A percentile compares a stretch with the other conserved stretches of the same genome.
phyloP scores from a whole-genome alignment of 2,797 vertebrate species.

The Gymnocypris eckloni region DNA sequence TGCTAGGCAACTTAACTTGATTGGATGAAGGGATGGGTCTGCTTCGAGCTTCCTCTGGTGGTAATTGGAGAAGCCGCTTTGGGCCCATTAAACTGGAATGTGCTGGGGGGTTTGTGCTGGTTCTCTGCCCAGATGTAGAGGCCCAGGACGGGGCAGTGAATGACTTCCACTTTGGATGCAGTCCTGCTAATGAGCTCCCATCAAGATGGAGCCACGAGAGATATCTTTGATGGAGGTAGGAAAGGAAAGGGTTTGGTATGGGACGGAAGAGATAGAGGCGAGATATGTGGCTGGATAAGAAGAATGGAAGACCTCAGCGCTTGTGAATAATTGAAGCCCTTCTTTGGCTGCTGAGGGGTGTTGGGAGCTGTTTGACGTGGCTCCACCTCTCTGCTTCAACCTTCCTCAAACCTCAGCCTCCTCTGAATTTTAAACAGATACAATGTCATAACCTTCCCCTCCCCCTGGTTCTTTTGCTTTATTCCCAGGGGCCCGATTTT shows the following conservation, averaged over 20 bases:
- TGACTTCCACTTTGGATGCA: constrained; percentile 68
- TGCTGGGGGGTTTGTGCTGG: constrained; percentile 52
- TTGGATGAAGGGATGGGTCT: constrained; percentile 44
- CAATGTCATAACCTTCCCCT: constrained; percentile 57
- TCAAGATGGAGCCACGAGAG: constrained; percentile 56
- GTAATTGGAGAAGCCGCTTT: constrained; percentile 54
- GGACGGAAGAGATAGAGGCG: constrained; percentile 22
- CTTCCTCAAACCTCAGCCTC: constrained; percentile 60
- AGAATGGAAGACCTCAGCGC: constrained; percentile 59
- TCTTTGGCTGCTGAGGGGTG: constrained; percentile 59
- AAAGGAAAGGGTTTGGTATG: constrained; percentile 44
- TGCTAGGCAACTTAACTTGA: constrained; percentile 10
- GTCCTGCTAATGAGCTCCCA: constrained; percentile 75
- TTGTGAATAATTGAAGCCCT: constrained; percentile 74
- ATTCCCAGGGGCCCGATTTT: constrained; percentile 64
- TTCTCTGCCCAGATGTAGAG: constrained; percentile 68
- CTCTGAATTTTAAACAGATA: constrained; percentile 68
- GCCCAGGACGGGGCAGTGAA: constrained; percentile 68
- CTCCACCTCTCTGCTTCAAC: constrained; percentile 56
- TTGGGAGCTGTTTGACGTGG: constrained; percentile 45
- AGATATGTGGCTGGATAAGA: neutral
- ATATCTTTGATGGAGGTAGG: constrained; percentile 22
- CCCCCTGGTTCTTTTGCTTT: constrained; percentile 51
- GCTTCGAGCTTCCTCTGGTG: constrained; percentile 58
- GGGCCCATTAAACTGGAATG: constrained; percentile 65